Percentiles rank a stretch among this genome's conserved stretches.
These are phyloP conservation scores for Malurus elegans DNA, from an alignment of 2,113 vertebrate genomes.

Conservation along the genomic window DNA sequence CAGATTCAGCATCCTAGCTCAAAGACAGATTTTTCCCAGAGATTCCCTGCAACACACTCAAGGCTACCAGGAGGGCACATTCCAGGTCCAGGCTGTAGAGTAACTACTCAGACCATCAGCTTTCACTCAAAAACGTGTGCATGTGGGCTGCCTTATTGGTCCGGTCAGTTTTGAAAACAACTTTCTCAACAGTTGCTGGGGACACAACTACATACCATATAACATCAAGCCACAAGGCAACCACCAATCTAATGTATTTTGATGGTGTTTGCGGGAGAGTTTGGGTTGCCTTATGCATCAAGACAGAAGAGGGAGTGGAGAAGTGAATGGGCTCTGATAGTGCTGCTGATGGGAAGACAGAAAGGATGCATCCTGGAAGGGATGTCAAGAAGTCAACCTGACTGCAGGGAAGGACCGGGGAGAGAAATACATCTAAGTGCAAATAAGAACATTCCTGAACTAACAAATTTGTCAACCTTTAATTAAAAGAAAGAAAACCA, in stretches of 20 bases:
- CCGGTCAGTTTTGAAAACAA: constrained; percentile 2
- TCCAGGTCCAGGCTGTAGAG: neutral
- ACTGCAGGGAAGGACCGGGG: neutral
- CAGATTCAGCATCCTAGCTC: neutral
- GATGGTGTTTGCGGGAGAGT: neutral
- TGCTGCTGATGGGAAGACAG: neutral
- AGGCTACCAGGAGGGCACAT: neutral
- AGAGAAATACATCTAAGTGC: neutral
- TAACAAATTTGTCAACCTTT: neutral
- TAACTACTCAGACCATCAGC: neutral
- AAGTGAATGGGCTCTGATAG: neutral
- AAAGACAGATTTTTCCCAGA: neutral
- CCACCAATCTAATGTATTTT: neutral
- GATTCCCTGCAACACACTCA: neutral
- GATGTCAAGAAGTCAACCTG: neutral
- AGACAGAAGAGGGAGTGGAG: neutral
- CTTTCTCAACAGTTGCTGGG: neutral
- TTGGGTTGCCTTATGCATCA: neutral
- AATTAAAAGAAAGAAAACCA: neutral
- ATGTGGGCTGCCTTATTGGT: neutral
- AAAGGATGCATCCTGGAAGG: neutral
- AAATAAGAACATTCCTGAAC: neutral
- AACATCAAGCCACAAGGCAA: neutral
- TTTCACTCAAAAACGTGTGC: neutral
- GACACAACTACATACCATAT: neutral